These are phyloP conservation scores for Atopsyche davidsoni DNA, from an alignment of 1,140 invertebrate genomes.

Conservation along the genomic window DNA sequence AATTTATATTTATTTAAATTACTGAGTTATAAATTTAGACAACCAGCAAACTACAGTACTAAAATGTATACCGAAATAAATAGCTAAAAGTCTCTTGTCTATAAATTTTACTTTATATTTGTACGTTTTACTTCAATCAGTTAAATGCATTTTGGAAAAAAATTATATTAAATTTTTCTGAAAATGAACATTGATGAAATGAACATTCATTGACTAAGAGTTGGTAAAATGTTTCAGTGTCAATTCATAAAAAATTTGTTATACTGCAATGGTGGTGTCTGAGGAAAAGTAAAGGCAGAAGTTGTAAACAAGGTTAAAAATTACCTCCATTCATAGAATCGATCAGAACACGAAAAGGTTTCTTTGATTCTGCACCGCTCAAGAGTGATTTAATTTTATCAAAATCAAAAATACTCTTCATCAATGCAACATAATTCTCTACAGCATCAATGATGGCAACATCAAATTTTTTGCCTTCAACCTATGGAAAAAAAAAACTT, in stretches of 20 bases:
- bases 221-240: too few species aligned
- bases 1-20: too few species aligned
- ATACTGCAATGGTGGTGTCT: too few species aligned
- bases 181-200: too few species aligned
- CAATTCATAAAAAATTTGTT: too few species aligned
- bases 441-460: conserved; percentile 93
- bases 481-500: conserved; percentile 45
- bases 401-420: conserved; percentile 99
- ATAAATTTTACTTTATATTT: background rate
- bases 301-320: conserved; percentile 16
- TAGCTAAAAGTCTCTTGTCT: background rate
- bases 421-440: conserved; percentile 80
- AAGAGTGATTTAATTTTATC: conserved; percentile 68
- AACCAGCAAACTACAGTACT: too few species aligned
- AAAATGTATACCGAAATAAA: too few species aligned
- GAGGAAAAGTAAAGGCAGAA: too few species aligned
- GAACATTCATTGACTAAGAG: too few species aligned
- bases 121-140: background rate
- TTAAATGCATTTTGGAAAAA: background rate
- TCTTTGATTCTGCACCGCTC: conserved; percentile 56
- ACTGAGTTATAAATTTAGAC: too few species aligned
- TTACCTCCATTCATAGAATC: conserved; percentile 93
- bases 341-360: conserved; percentile 79
- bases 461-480: conserved; percentile 68
- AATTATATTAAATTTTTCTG: background rate